Conservation (phyloP, 2,888 invertebrate genomes). For the Polietes domitor region DNA sequence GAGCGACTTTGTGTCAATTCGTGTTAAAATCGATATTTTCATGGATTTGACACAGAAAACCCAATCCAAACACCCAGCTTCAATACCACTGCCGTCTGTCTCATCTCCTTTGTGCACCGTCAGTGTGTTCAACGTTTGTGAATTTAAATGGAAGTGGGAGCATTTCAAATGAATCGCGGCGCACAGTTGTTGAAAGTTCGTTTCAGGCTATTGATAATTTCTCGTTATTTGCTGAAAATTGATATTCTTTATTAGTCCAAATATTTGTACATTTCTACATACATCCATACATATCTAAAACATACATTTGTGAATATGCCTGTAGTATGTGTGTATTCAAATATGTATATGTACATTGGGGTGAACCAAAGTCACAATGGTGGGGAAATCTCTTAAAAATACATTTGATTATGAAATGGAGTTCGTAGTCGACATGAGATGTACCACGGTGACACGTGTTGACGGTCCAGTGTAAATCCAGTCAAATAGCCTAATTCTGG, state of each 20-base stretch:
- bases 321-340: no score
- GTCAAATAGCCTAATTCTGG: no score
- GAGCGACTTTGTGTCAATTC: slow-evolving; percentile 51
- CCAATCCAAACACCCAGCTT: slow-evolving; percentile 34
- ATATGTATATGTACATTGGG: no score
- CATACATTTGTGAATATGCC: no score
- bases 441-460: no score
- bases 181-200: not conserved
- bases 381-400: no score
- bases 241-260: slow-evolving; percentile 55
- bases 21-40: slow-evolving; percentile 48
- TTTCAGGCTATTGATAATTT: slow-evolving; percentile 52
- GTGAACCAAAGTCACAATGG: no score
- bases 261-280: slow-evolving; percentile 5
- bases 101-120: slow-evolving; percentile 1
- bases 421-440: no score
- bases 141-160: slow-evolving; percentile 53
- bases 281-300: not conserved
- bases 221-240: slow-evolving; percentile 57
- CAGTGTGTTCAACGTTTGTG: slow-evolving; percentile 13
- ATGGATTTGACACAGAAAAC: slow-evolving; percentile 10
- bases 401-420: no score
- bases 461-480: no score
- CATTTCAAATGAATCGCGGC: slow-evolving; percentile 40
- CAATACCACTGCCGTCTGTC: not conserved